Base-by-base conservation (phyloP, 2,113 vertebrate species). In the Hystrix cristata region DNA sequence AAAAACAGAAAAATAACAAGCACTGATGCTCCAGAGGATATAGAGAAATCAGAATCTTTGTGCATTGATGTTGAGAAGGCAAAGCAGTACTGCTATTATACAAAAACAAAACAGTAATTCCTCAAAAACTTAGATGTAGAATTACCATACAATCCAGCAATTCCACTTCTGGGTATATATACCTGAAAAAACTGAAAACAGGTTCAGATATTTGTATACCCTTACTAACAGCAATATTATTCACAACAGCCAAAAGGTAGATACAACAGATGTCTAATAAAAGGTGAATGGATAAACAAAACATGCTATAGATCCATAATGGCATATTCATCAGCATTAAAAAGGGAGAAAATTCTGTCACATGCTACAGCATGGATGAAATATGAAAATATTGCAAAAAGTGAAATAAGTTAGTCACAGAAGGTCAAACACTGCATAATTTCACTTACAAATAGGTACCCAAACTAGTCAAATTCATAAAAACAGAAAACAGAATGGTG, bases 391-490 rank as follows among this genome's bases (percentile, higher is more conserved):
- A 57, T 13, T 67, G 89, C 38, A 38, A 25, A 53, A 87, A 87
- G 43, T n/a, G 7, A 95, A 87, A 55, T 83, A 88, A 76, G 64
- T 15, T 27, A 72, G 4, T 79, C 91, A 94, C 51, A 89, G 78
- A 94, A 78, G 25, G 16, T 79, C 2, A 96, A 82, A 74, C 29
- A 84, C 7, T 69, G 2, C 48, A 78, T 46, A 43, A 94, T 51
- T 93, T 55, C 18, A 64, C 34, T 72, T 53, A 67, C 15, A 81
- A 14, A 59, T 1, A 74, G 53, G 19, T 23, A 60, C 27, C 29
- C 78, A 43, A 87, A 78, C n/a, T 34, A 65, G 34, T 80, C 43
- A 78, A 60, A 88, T n/a, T 92, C 76, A 97, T 12, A 64, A 34
- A 97, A 38, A 72, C 74, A 80, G 55, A 65, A 94, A 90, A 46